These are phyloP conservation scores for Eucidaris tribuloides DNA, from an alignment of 35 echinoderm and acorn worm genomes.

Conservation along the genomic window DNA sequence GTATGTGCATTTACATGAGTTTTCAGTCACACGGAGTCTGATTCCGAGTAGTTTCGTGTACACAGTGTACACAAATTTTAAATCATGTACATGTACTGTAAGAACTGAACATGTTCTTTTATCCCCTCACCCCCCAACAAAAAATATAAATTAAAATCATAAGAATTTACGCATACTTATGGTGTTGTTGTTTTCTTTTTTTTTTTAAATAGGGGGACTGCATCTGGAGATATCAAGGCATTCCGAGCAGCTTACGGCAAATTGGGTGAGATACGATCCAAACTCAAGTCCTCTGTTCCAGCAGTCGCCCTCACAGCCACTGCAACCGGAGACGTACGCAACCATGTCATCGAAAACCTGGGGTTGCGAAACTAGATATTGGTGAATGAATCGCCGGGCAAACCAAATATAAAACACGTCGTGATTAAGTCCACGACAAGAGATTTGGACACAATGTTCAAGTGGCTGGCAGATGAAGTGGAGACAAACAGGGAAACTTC, in stretches of 20 bases:
- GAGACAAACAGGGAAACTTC: not conserved
- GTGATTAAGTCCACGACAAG: not conserved
- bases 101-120: too few relatives aligned
- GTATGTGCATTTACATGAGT: too few relatives aligned
- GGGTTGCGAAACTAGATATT: slow-evolving; percentile 9
- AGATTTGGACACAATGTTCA: not conserved
- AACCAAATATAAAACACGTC: slow-evolving; percentile 22
- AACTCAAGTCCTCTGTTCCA: not conserved
- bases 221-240: slow-evolving; percentile 14
- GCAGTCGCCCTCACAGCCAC: not conserved
- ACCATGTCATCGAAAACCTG: not conserved
- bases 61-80: too few relatives aligned
- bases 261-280: slow-evolving; percentile 8
- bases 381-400: not conserved
- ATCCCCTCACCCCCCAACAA: too few relatives aligned
- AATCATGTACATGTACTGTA: too few relatives aligned
- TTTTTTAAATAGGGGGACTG: not conserved
- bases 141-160: too few relatives aligned
- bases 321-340: not conserved
- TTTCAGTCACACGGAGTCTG: too few relatives aligned
- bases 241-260: slow-evolving; percentile 28
- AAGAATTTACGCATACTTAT: too few relatives aligned
- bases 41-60: too few relatives aligned
- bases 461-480: slow-evolving; percentile 17
- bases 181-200: too few relatives aligned